These are phyloP conservation scores for Tragelaphus scriptus DNA, from an alignment of 2,113 vertebrate species.

Conservation along the genomic window DNA sequence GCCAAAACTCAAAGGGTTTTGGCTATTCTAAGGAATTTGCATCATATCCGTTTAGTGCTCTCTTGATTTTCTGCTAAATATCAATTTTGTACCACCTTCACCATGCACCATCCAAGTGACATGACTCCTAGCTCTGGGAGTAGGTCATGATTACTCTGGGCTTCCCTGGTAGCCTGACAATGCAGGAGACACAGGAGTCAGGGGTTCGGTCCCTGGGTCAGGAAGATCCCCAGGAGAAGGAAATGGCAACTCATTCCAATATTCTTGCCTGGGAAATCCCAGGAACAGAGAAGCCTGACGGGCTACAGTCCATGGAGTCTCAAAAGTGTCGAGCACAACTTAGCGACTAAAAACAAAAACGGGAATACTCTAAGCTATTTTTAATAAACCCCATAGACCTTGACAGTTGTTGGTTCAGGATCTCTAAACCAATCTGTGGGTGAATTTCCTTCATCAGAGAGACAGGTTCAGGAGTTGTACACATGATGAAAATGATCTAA, in stretches of 20 bases:
- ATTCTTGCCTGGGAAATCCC: not conserved
- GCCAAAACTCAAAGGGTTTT: not conserved
- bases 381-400: not conserved
- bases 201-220: not conserved
- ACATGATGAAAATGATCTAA: not conserved
- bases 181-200: not conserved
- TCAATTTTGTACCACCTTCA: not conserved
- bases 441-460: not conserved
- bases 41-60: not conserved
- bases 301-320: not conserved
- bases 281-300: not conserved
- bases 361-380: not conserved
- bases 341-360: not conserved
- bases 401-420: not conserved
- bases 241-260: not conserved
- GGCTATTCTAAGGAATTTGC: not conserved
- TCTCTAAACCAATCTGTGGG: not conserved
- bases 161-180: not conserved
- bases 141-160: not conserved
- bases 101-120: not conserved
- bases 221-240: not conserved
- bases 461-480: not conserved
- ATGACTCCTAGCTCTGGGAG: not conserved
- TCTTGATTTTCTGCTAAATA: not conserved
- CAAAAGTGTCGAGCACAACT: not conserved